phyloP scores from a whole-genome alignment of 2,888 invertebrate genomes.

The Auanema sp. region DNA sequence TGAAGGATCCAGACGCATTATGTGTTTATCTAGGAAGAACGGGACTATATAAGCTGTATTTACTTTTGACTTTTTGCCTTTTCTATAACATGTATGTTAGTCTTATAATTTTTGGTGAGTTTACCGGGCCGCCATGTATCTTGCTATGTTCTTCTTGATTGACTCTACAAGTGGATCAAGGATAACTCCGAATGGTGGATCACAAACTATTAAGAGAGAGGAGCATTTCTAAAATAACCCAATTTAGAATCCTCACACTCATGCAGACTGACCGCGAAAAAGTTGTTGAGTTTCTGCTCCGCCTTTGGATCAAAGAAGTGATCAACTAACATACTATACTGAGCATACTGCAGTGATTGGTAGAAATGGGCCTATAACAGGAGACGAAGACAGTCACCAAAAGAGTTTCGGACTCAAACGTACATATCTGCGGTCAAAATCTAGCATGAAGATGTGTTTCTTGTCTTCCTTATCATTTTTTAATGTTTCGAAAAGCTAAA shows the following conservation, averaged over 20 bases:
- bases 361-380: conserved; percentile 49
- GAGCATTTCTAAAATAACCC: conserved; percentile 26
- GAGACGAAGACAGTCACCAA: background rate
- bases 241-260: background rate
- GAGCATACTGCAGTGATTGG: conserved; percentile 45
- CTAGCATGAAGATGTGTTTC: conserved; percentile 46
- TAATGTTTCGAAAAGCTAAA: conserved; percentile 38
- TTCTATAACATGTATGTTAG: too few species aligned
- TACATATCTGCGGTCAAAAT: conserved; percentile 56
- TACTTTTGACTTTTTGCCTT: conserved; percentile 21
- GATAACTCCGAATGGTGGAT: conserved; percentile 60
- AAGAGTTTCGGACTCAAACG: conserved; percentile 15
- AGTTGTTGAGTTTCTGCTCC: conserved; percentile 25
- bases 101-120: too few species aligned
- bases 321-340: conserved; percentile 55
- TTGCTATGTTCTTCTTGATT: conserved; percentile 39
- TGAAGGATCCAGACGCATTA: conserved; percentile 28
- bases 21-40: conserved; percentile 53
- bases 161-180: conserved; percentile 50
- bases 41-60: conserved; percentile 43
- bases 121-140: conserved; percentile 22
- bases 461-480: conserved; percentile 24
- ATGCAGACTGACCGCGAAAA: conserved; percentile 21
- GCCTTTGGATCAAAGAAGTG: conserved; percentile 48
- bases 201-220: conserved; percentile 43